phyloP scores from a whole-genome alignment of 1,140 invertebrate genomes.

The Brachionus koreanus region DNA sequence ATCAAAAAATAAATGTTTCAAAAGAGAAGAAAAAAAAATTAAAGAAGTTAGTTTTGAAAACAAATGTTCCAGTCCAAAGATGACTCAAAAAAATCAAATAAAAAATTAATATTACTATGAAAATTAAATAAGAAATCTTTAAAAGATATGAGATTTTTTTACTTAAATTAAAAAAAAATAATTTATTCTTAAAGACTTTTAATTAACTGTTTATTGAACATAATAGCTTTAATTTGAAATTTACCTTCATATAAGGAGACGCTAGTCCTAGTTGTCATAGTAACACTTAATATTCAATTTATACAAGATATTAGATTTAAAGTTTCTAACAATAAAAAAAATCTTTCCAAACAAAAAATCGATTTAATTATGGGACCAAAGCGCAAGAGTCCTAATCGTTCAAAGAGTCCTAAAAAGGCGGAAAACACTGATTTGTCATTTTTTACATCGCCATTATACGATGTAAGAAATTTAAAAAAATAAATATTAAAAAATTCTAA shows the following conservation, averaged over 20 bases:
- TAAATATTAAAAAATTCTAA: neutral
- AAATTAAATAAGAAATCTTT: no score
- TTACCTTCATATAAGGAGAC: neutral
- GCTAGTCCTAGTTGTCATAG: neutral
- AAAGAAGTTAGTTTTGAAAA: no score
- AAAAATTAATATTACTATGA: no score
- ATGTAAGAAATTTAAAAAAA: neutral
- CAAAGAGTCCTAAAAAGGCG: slow-evolving; percentile 42
- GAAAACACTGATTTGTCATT: slow-evolving; percentile 11
- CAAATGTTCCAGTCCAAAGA: no score
- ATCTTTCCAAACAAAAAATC: slow-evolving; percentile 2
- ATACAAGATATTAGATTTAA: slow-evolving; percentile 4
- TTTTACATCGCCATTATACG: neutral
- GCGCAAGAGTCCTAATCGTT: slow-evolving; percentile 26
- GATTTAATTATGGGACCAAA: slow-evolving; percentile 39
- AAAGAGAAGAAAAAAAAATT: no score
- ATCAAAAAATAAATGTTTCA: no score
- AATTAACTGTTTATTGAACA: neutral
- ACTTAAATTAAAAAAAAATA: neutral
- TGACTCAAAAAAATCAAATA: no score
- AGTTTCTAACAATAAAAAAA: neutral
- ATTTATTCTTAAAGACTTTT: neutral
- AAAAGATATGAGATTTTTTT: no score
- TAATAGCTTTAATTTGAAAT: neutral
- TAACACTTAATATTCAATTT: slow-evolving; percentile 1